Conservation (phyloP, 2,113 vertebrate genomes). For the Rhea americana region DNA sequence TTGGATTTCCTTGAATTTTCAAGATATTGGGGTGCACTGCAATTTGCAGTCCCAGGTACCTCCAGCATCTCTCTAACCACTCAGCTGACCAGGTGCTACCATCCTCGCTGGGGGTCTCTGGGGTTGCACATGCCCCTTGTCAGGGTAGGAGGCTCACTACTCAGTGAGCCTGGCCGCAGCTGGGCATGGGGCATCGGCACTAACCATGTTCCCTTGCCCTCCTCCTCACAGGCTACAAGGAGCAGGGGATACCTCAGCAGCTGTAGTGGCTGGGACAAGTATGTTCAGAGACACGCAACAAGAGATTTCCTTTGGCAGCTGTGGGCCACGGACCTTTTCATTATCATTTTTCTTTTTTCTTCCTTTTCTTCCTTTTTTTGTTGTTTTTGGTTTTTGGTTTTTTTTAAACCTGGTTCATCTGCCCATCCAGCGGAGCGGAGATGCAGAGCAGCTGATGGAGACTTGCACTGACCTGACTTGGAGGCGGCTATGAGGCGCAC, state of each 20-base stretch:
- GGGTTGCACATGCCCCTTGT: background rate
- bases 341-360: conserved; percentile 66
- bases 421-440: conserved; percentile 61
- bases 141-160: background rate
- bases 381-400: conserved; percentile 21
- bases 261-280: conserved; percentile 79
- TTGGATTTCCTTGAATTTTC: background rate
- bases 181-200: background rate
- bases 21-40: background rate
- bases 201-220: conserved; percentile 51
- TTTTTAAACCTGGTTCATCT: background rate
- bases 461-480: conserved; percentile 56
- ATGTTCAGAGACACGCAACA: conserved; percentile 31
- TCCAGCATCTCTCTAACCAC: background rate
- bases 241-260: conserved; percentile 88
- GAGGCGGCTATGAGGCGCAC: conserved; percentile 13
- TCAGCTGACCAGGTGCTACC: fast-evolving
- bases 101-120: background rate
- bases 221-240: conserved; percentile 85
- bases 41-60: fast-evolving
- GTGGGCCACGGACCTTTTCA: conserved; percentile 51
- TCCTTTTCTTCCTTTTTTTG: conserved; percentile 40
- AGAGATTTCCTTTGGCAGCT: conserved; percentile 46
- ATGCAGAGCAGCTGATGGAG: conserved; percentile 60
- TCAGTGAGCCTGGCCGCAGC: fast-evolving